Evolutionary conservation across 64 coral and sea anemone genomes (phyloP), one percentile per base, ranked within the genome.

Genomic region (Actinia tenebrosa): DNA sequence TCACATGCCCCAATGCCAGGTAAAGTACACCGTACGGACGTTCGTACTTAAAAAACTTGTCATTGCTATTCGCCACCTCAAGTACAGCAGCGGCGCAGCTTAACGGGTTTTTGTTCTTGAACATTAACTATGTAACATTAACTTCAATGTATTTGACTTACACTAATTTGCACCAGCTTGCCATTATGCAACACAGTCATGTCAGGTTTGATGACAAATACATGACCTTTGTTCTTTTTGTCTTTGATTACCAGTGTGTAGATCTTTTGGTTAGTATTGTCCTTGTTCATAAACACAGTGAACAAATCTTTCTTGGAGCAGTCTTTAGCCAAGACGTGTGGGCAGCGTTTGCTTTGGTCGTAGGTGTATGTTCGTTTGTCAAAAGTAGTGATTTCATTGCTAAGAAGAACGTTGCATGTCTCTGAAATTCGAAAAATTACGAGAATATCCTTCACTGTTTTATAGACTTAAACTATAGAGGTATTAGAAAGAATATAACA

Each of bases 301-400:
- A 92, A 92, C 18, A 92, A 85, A 22, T 88, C 82, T 30, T 88
- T 84, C 0, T 54, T 84, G 5, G 91, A 92, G 18, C 68, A 46
- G 82, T 92, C 91, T 78, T 88, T 92, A 60, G 91, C 86, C 2
- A 92, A 27, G 45, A 92, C 86, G 53, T 84, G 80, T 27, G 80
- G 53, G 14, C 91, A 92, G 15, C 91, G 86, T 45, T 52, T 44
- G 18, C 53, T 69, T 30, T 61, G 82, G 46, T 53, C 66, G 61
- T 92, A 92, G 2, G 42, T 81, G 22, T 84, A 92, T 9, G 37
- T 46, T 1, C 56, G 47, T 64, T 77, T 88, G 80, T 92, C 91
- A 23, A 92, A 89, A 10, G 91, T 84, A 9, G 53, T 92, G 86
- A 92, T 85, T 58, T 85, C 83, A 30, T 45, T 30, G 16, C 16